A percentile compares a stretch with the other conserved stretches of the same genome.
phyloP scores from a whole-genome alignment of 2,113 vertebrate genomes.

The Malurus cyaneus region DNA sequence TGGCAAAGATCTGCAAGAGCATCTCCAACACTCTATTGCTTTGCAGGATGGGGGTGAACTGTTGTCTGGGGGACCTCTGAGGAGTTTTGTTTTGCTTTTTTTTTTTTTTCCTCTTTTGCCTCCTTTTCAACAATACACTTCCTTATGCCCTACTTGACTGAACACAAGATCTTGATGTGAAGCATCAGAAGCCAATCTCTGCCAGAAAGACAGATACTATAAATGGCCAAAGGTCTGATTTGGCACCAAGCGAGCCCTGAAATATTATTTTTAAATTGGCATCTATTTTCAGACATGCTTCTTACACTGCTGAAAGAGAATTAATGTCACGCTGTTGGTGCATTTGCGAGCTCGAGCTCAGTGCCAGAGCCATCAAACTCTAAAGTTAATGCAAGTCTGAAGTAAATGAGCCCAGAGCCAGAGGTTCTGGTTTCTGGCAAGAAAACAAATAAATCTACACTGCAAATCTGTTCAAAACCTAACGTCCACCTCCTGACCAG shows the following conservation, averaged over 20 bases:
- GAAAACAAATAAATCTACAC: not conserved
- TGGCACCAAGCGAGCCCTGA: not conserved
- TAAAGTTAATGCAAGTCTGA: not conserved
- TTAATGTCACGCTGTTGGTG: not conserved
- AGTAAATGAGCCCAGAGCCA: not conserved
- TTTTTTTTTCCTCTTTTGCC: not conserved
- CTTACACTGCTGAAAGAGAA: not conserved
- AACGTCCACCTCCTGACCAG: fast-evolving
- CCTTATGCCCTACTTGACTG: slow-evolving; percentile 16
- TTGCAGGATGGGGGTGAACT: not conserved
- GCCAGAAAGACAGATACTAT: slow-evolving; percentile 31
- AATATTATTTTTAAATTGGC: slow-evolving; percentile 45
- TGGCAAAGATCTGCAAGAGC: not conserved
- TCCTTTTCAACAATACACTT: not conserved
- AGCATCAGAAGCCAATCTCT: slow-evolving; percentile 12
- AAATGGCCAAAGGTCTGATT: slow-evolving; percentile 57
- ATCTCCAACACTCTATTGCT: not conserved
- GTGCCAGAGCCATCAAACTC: slow-evolving; percentile 19
- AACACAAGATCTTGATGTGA: slow-evolving; percentile 2
- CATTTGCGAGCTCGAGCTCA: not conserved
- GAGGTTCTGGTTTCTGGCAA: not conserved
- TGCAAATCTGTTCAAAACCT: not conserved
- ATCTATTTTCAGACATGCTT: slow-evolving; percentile 39
- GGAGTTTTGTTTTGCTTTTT: not conserved
- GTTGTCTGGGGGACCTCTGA: not conserved